These are phyloP conservation scores for Lepidostoma basale DNA, from an alignment of 1,140 invertebrate species.

Conservation along the genomic window DNA sequence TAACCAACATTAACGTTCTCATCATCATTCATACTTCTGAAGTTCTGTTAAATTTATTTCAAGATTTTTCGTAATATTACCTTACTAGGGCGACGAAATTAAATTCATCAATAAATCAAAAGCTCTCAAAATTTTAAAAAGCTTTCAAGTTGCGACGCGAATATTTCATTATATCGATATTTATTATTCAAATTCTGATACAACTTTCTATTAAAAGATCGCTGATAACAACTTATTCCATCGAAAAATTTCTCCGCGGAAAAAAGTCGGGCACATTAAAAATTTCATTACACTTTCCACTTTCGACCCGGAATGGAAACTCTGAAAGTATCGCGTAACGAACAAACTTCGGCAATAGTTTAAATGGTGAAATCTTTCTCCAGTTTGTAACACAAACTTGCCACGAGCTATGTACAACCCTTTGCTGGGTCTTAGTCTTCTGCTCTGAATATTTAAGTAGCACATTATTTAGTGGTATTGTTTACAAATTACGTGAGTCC, in stretches of 20 bases:
- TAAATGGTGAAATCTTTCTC: slow-evolving; percentile 12
- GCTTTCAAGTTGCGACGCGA: too few species aligned
- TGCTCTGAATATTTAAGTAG: slow-evolving; percentile 27
- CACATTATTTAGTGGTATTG: too few species aligned
- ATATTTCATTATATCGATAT: too few species aligned
- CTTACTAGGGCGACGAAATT: too few species aligned
- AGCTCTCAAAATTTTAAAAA: too few species aligned
- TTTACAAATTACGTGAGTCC: too few species aligned
- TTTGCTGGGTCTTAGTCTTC: slow-evolving; percentile 10
- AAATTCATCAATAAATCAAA: too few species aligned
- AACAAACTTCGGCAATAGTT: slow-evolving; percentile 20
- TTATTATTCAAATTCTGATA: too few species aligned
- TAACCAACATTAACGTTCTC: too few species aligned
- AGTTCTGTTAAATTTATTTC: too few species aligned
- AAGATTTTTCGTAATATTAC: too few species aligned
- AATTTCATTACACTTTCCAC: slow-evolving; percentile 20
- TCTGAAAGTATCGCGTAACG: slow-evolving; percentile 6
- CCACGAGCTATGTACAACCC: slow-evolving; percentile 14
- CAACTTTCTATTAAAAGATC: neutral
- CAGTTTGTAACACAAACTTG: slow-evolving; percentile 6
- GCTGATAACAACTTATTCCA: slow-evolving; percentile 6
- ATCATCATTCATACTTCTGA: too few species aligned
- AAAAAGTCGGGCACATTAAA: neutral
- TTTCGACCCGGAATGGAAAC: neutral
- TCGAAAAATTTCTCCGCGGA: neutral